phyloP scores from a whole-genome alignment of 2,888 invertebrate species.

The Drosophila ezoana region DNA sequence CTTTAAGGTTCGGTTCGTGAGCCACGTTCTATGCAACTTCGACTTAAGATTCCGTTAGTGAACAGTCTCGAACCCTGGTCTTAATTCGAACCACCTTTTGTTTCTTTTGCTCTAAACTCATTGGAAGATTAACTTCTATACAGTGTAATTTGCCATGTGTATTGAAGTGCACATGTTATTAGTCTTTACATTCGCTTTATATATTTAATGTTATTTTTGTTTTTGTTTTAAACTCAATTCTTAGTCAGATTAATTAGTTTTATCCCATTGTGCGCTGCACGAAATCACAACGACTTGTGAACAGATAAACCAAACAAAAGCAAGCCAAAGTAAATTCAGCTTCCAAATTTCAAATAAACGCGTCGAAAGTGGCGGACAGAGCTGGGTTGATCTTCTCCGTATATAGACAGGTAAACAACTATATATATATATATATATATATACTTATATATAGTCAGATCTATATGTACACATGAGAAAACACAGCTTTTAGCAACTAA shows the following conservation, averaged over 20 bases:
- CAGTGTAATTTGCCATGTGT: not conserved
- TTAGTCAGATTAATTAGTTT: conserved; percentile 17
- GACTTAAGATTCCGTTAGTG: too few relatives aligned
- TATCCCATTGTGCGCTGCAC: conserved; percentile 51
- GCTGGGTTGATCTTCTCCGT: conserved; percentile 22
- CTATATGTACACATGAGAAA: conserved; percentile 12
- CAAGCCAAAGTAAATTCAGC: conserved; percentile 54
- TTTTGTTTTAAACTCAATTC: not conserved
- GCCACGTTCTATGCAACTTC: too few relatives aligned
- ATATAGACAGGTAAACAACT: conserved; percentile 18
- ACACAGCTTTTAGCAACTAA: conserved; percentile 11
- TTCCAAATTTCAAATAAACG: conserved; percentile 66
- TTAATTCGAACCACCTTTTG: too few relatives aligned
- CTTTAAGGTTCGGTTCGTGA: not conserved
- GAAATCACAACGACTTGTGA: conserved; percentile 59
- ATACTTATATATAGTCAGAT: not conserved
- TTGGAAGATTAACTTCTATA: too few relatives aligned
- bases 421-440: conserved; percentile 9
- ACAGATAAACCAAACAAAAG: conserved; percentile 59
- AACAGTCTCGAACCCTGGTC: too few relatives aligned
- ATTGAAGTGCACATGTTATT: not conserved
- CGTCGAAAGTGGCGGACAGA: conserved; percentile 48
- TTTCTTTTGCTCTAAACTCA: too few relatives aligned
- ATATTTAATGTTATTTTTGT: conserved; percentile 1
- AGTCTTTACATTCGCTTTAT: conserved; percentile 1